Base-by-base conservation (phyloP, 2,888 invertebrate genomes). In the Agrotis ipsilon region DNA sequence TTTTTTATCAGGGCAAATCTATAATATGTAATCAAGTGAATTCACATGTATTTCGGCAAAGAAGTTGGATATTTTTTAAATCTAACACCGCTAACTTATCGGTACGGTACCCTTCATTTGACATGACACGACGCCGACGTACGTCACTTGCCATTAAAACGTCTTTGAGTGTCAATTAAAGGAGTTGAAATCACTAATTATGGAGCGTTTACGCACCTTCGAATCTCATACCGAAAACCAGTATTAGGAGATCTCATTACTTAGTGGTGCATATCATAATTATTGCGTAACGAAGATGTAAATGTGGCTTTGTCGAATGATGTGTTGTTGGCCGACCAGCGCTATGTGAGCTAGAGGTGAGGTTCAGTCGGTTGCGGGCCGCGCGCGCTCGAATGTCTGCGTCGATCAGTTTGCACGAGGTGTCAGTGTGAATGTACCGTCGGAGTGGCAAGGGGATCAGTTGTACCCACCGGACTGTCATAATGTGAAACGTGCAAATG, bases 391-490 rank as follows among this genome's bases (percentile, higher is more conserved):
- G 54, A 46, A n/a, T 27, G 27, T 65, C 45, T 49, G 51, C 69
- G 51, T 59, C 57, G 18, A 59, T 57, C 48, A 59, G 67, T 62
- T 68, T 59, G 81, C 62, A 65, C 78, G 72, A 49, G 57, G 57
- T 48, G 52, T 51, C 16, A 39, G 54, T 65, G 68, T 68, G 68
- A 66, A 58, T 67, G 62, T 64, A 69, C 62, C 78, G 82, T 67
- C 63, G 67, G 69, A 27, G 74, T 74, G 74, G 72, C 77, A 68
- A 83, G 82, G 83, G 82, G 81, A 81, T 78, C 66, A 68, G 70
- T 79, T 75, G 74, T 81, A 86, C 89, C 87, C 88, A 88, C 90
- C 88, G 87, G 86, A 87, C 86, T 78, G 66, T 79, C 77, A 60
- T 59, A 39, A 80, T 72, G 73, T 75, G 81, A 71, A 78, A 76